Conservation (phyloP, 2,113 vertebrate genomes). For the Gallinago jamesoni region DNA sequence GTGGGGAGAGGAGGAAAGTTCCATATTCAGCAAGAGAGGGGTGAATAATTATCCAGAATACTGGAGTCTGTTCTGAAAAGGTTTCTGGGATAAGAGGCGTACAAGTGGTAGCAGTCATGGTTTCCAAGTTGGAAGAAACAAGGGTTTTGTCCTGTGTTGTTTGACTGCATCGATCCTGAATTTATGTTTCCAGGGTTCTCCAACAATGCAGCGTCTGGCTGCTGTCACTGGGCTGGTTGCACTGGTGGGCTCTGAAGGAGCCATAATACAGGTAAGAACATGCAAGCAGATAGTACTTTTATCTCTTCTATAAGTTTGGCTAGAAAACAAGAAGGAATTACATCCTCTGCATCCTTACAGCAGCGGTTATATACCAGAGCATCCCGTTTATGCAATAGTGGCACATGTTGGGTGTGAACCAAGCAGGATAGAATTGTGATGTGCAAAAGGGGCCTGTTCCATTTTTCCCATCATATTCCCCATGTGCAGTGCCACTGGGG, state of each 20-base stretch:
- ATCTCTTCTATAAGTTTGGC: not conserved
- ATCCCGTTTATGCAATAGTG: not conserved
- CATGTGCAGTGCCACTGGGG: not conserved
- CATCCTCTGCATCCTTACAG: not conserved
- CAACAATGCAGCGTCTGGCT: conserved; percentile 95
- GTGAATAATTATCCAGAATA: not conserved
- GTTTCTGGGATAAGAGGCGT: not conserved
- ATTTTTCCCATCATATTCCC: not conserved
- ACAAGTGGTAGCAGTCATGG: not conserved
- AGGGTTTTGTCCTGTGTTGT: not conserved
- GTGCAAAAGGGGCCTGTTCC: not conserved
- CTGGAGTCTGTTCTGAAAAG: not conserved
- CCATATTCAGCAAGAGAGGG: not conserved
- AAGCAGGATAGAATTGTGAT: not conserved
- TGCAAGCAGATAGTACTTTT: not conserved
- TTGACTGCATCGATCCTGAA: not conserved
- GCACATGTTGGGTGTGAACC: not conserved
- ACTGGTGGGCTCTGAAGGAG: conserved; percentile 88
- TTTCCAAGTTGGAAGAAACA: not conserved
- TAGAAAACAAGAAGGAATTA: not conserved
- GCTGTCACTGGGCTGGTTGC: conserved; percentile 89
- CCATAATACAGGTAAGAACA: conserved; percentile 82
- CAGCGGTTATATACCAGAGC: not conserved
- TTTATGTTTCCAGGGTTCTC: conserved; percentile 80
- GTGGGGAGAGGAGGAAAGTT: not conserved